Evolutionary conservation across 2,113 vertebrate genomes (phyloP), one percentile per base, ranked within the genome.

Genomic region (Mesocricetus auratus): DNA sequence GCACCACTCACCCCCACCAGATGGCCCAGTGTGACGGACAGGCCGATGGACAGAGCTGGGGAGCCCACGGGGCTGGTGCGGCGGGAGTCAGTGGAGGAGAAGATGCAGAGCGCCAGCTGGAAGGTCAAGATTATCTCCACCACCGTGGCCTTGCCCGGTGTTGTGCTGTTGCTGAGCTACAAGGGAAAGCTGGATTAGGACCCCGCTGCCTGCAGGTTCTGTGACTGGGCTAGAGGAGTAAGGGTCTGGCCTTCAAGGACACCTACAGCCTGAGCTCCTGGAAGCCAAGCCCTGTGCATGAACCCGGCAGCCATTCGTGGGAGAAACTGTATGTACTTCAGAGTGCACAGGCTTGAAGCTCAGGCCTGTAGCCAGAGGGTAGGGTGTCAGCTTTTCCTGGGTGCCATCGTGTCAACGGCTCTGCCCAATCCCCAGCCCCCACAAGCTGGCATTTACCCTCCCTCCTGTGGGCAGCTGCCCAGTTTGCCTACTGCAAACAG

Each of bases 51-150:
- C 26, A 98, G 91, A 0, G 98, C 96, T 0, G 99, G 98, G 42
- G 98, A 98, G 82, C 98, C 98, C 86, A 98, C 96, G 0, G 86
- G 96, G 93, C 98, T 95, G 0, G 73, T 97, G 68, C 98, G 98
- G 64, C 98, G 98, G 71, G 97, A 91, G 96, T 98, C 99, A 0
- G 98, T 98, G 60, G 99, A 98, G 0, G 99, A 98, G 4, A 99
- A 98, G 97, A 99, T 97, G 96, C 98, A 99, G 0, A 98, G 98
- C 0, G 98, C 99, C 75, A 99, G 98, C 98, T 99, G 98, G 97
- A 99, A 99, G 83, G 99, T 99, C 92, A 99, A 96, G 74, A 99
- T 98, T 71, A 98, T 97, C 97, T 99, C 99, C 82, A 99, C 98
- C 89, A 98, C 98, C 3, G 99, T 83, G 0, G 98, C 99, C 93